Conservation (phyloP, 2,797 vertebrate species). For the Lepus oiostolus region DNA sequence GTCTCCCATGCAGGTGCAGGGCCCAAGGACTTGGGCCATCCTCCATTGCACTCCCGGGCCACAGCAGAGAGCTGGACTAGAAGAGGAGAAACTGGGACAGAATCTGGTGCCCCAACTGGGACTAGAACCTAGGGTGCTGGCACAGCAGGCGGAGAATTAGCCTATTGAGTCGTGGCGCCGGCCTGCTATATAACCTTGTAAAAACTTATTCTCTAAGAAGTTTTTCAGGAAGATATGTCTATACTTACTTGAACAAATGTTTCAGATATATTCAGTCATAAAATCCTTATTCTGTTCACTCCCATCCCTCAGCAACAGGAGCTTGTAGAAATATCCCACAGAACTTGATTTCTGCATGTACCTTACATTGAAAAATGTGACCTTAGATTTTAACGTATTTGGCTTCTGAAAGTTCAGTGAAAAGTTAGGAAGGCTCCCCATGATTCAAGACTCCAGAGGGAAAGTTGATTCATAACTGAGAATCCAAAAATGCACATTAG, state of each 20-base stretch:
- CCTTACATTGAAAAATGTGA: not conserved
- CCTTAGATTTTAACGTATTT: not conserved
- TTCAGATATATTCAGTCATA: not conserved
- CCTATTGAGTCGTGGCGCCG: no score
- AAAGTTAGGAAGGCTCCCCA: conserved; percentile 10
- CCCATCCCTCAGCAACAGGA: not conserved
- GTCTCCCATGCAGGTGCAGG: no score
- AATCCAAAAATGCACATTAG: not conserved
- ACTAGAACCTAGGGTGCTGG: no score
- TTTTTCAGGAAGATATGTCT: not conserved
- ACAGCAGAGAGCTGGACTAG: no score
- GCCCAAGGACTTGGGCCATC: no score
- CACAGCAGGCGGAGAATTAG: no score
- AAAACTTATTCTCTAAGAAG: not conserved
- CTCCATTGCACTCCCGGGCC: no score
- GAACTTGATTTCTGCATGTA: not conserved
- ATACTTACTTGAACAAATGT: not conserved
- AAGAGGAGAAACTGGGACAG: no score
- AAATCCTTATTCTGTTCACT: not conserved
- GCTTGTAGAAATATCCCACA: not conserved
- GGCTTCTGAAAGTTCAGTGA: conserved; percentile 27
- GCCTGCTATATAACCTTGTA: no score
- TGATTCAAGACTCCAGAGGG: not conserved
- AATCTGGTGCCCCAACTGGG: no score
- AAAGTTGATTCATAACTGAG: conserved; percentile 6